These are phyloP conservation scores for Ammodytes marinus DNA, from an alignment of 2,113 vertebrate genomes.

Conservation along the genomic window DNA sequence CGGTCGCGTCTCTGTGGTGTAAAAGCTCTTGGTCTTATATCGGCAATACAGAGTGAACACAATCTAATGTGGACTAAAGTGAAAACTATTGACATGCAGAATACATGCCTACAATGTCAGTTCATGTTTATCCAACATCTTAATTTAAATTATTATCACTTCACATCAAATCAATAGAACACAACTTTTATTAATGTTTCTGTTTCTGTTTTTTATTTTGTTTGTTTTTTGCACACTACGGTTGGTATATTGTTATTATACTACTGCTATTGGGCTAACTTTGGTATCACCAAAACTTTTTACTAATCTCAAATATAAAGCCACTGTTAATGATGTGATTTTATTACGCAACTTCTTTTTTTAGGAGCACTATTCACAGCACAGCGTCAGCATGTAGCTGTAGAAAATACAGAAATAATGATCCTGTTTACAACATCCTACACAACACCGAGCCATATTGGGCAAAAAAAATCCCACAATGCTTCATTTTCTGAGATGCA, in stretches of 20 bases:
- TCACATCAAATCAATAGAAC: neutral
- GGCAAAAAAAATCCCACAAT: conserved; percentile 8
- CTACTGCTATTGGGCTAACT: neutral
- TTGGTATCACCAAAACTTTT: neutral
- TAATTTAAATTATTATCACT: neutral
- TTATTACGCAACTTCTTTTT: conserved; percentile 19
- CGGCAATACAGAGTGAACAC: conserved; percentile 7
- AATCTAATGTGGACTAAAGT: neutral
- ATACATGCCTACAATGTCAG: neutral
- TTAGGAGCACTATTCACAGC: conserved; percentile 16
- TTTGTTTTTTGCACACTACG: no score
- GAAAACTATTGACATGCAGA: conserved; percentile 31
- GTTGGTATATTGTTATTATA: neutral
- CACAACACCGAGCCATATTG: conserved; percentile 25
- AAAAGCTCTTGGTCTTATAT: conserved; percentile 35
- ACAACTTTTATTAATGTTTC: neutral
- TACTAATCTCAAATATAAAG: neutral
- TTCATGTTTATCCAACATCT: conserved; percentile 12
- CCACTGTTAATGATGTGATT: conserved; percentile 2
- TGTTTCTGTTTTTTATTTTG: neutral
- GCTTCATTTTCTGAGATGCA: conserved; percentile 40
- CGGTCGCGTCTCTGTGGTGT: conserved; percentile 15
- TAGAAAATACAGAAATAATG: conserved; percentile 51
- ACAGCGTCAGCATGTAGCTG: conserved; percentile 5
- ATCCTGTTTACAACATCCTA: conserved; percentile 41